phyloP scores from a whole-genome alignment of 2,888 invertebrate genomes.

The Lithophane ornitopus region DNA sequence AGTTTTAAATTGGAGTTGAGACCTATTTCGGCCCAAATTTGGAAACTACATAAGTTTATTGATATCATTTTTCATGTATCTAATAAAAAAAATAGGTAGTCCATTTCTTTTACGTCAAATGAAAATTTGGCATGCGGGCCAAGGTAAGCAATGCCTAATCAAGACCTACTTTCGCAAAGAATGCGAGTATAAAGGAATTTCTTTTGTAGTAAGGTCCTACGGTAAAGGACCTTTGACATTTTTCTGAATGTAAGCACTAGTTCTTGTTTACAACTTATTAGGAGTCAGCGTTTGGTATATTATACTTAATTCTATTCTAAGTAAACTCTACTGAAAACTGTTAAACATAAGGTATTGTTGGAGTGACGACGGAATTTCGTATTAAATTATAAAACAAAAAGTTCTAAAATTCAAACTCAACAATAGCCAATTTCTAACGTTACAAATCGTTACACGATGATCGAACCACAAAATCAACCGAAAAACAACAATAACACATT shows the following conservation, averaged over 20 bases:
- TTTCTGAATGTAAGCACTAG: conserved; percentile 9
- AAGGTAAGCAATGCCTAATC: conserved; percentile 67
- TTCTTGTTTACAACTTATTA: conserved; percentile 16
- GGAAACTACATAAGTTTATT: too few species aligned
- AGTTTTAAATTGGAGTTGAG: conserved; percentile 7
- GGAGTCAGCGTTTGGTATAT: background rate
- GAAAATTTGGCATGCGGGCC: conserved; percentile 66
- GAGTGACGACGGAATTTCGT: background rate
- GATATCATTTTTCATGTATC: too few species aligned
- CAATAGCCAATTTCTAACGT: background rate
- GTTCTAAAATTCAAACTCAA: background rate
- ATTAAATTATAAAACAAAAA: background rate
- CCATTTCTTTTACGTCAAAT: conserved; percentile 61
- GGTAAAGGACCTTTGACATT: conserved; percentile 26
- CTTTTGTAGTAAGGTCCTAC: conserved; percentile 21
- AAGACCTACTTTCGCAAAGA: conserved; percentile 52
- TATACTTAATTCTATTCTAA: background rate
- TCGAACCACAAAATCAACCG: conserved; percentile 30
- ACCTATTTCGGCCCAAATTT: background rate
- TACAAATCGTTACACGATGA: conserved; percentile 29
- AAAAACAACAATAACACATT: conserved; percentile 71
- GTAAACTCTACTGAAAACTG: background rate
- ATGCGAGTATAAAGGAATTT: conserved; percentile 36
- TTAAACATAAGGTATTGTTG: background rate
- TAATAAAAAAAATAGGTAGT: too few species aligned